Evolutionary conservation across 2,113 vertebrate species (phyloP).

Genomic region (Melanerpes formicivorus): DNA sequence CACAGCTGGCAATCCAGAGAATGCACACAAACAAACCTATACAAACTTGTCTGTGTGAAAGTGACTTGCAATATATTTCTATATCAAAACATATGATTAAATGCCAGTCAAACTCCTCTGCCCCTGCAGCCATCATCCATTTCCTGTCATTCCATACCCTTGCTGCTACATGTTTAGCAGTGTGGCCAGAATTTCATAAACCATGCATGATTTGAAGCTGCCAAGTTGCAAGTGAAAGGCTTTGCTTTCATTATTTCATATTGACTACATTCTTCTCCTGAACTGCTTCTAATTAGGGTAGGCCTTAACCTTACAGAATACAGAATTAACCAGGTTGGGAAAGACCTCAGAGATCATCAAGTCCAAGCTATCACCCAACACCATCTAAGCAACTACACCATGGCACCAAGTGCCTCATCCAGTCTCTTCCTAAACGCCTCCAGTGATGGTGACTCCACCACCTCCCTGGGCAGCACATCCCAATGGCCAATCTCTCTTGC

Average conservation of each 20-base stretch:
- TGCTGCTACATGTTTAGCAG: background rate
- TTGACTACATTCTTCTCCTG: background rate
- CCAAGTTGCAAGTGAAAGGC: slow-evolving; percentile 1
- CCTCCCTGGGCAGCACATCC: too few relatives aligned
- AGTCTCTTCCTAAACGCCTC: too few relatives aligned
- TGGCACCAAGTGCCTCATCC: too few relatives aligned
- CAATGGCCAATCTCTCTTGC: too few relatives aligned
- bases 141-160: slow-evolving; percentile 17
- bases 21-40: background rate
- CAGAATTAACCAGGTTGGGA: too few relatives aligned
- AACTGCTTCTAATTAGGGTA: background rate
- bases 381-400: too few relatives aligned
- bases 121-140: slow-evolving; percentile 36
- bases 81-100: slow-evolving; percentile 47
- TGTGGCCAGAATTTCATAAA: slow-evolving; percentile 42
- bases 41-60: background rate
- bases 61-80: slow-evolving; percentile 15
- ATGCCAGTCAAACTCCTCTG: slow-evolving; percentile 25
- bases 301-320: background rate
- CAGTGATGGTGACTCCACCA: too few relatives aligned
- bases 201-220: slow-evolving; percentile 23
- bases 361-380: too few relatives aligned
- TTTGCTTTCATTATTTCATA: slow-evolving; percentile 7
- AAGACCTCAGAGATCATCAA: too few relatives aligned
- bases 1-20: background rate